Conservation (phyloP, 2,888 invertebrate genomes). For the Tipula vernalis region DNA sequence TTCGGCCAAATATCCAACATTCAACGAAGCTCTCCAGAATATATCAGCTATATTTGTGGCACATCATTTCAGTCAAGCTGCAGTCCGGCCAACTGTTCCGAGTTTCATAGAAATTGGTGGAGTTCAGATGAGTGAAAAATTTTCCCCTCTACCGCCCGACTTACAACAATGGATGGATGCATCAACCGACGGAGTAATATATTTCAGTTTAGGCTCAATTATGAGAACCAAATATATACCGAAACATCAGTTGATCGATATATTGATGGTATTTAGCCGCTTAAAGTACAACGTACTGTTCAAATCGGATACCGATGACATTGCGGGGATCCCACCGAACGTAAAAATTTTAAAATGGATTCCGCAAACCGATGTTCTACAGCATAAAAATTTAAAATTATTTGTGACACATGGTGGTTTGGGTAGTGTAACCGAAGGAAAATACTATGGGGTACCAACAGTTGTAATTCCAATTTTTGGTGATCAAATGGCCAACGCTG, state of each 20-base stretch:
- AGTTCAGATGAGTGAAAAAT: constrained; percentile 29
- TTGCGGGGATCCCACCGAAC: constrained; percentile 28
- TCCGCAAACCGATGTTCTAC: constrained; percentile 36
- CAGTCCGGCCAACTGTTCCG: constrained; percentile 30
- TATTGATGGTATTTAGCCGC: constrained; percentile 14
- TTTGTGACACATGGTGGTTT: constrained; percentile 40
- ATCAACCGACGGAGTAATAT: constrained; percentile 35
- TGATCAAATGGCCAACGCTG: constrained; percentile 41
- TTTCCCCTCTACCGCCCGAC: constrained; percentile 23
- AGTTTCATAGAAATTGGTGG: constrained; percentile 35
- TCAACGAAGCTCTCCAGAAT: constrained; percentile 24
- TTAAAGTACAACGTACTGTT: constrained; percentile 15
- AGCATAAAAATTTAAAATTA: constrained; percentile 35
- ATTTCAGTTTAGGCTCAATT: constrained; percentile 38
- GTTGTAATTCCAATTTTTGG: constrained; percentile 40
- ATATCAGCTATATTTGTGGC: constrained; percentile 29
- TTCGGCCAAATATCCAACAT: constrained; percentile 17
- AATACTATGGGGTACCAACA: constrained; percentile 37
- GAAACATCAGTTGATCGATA: constrained; percentile 9
- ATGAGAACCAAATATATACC: constrained; percentile 26
- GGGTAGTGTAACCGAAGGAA: constrained; percentile 36
- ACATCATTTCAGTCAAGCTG: constrained; percentile 28
- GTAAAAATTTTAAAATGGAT: constrained; percentile 35
- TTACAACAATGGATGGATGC: constrained; percentile 23
- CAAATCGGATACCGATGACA: constrained; percentile 19